phyloP scores from a whole-genome alignment of 2,113 vertebrate genomes.

The Oceanites oceanicus region DNA sequence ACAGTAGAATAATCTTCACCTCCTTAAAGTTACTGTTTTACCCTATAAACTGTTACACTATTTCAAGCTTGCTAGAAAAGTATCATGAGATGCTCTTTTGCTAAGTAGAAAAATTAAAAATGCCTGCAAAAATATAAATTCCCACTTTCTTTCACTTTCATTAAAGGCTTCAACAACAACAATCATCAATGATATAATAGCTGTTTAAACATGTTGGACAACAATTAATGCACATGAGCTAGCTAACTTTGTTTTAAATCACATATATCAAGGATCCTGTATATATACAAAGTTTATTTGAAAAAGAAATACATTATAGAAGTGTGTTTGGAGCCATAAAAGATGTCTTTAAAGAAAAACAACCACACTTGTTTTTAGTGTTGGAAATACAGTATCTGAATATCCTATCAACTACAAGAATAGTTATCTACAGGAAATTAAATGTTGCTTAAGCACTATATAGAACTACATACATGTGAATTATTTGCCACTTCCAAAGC shows the following conservation, averaged over 20 bases:
- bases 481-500: background rate
- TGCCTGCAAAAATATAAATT: background rate
- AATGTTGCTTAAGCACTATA: background rate
- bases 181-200: background rate
- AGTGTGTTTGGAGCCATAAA: background rate
- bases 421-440: background rate
- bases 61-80: background rate
- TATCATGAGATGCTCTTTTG: background rate
- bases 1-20: conserved; percentile 38
- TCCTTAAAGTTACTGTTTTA: background rate
- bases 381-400: background rate
- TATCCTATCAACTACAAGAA: background rate
- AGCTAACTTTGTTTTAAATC: background rate
- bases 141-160: background rate
- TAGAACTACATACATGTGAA: accelerated
- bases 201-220: background rate
- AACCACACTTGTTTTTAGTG: background rate
- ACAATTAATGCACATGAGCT: background rate
- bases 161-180: background rate
- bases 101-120: background rate
- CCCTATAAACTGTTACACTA: background rate
- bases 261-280: background rate
- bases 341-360: background rate
- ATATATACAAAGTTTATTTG: background rate
- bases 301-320: background rate